Evolutionary conservation across 2,888 invertebrate species (phyloP).

Genomic region (Drosophila cognata): DNA sequence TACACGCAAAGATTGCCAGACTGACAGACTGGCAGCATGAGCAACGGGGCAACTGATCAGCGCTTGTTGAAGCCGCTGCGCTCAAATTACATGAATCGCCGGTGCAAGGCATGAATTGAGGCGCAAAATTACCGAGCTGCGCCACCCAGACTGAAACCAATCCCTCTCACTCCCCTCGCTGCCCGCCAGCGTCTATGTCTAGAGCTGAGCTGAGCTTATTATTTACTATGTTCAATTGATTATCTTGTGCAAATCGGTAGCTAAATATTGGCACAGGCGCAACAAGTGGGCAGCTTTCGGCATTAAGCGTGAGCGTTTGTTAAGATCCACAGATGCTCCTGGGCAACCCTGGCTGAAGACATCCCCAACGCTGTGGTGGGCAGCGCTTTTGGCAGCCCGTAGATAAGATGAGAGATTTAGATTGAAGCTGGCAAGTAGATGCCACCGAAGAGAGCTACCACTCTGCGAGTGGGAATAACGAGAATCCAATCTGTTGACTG

Average conservation of each 20-base stretch:
- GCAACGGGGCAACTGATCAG: conserved; percentile 43
- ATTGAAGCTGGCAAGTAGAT: conserved; percentile 53
- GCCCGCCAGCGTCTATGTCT: background rate
- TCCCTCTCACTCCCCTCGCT: background rate
- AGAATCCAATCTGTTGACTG: conserved; percentile 6
- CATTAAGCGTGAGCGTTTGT: conserved; percentile 36
- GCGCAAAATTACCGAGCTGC: conserved; percentile 65
- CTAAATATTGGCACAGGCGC: conserved; percentile 74
- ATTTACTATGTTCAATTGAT: conserved; percentile 77
- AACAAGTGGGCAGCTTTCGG: conserved; percentile 69
- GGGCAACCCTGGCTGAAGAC: background rate
- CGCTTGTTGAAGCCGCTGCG: conserved; percentile 40
- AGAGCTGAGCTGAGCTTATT: conserved; percentile 60
- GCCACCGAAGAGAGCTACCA: conserved; percentile 56
- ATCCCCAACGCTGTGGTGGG: conserved; percentile 36
- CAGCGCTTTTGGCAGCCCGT: conserved; percentile 62
- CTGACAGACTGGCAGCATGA: conserved; percentile 21
- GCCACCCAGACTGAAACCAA: conserved; percentile 61
- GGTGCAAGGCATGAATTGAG: conserved; percentile 57
- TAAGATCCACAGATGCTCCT: background rate
- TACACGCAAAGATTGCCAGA: conserved; percentile 60
- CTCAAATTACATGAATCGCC: conserved; percentile 77
- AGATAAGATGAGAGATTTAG: conserved; percentile 49
- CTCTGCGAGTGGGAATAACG: conserved; percentile 28
- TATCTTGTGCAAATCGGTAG: conserved; percentile 77